phyloP scores from a whole-genome alignment of 2,113 vertebrate genomes.

The Pleuronectes platessa region DNA sequence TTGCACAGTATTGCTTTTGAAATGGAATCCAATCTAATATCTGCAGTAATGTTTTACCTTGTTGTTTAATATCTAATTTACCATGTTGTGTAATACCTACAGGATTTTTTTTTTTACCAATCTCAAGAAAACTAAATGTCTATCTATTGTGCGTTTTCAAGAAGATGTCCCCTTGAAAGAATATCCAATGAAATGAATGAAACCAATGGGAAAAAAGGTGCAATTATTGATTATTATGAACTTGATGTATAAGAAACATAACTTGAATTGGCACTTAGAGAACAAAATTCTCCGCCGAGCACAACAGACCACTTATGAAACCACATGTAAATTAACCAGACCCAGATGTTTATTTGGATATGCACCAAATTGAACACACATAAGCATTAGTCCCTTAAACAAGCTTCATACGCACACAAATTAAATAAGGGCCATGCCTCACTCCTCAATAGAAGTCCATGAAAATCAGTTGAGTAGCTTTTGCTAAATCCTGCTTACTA shows the following conservation, averaged over 20 bases:
- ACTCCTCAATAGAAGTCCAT: too few species aligned
- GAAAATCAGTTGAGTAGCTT: too few species aligned
- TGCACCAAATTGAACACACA: too few species aligned
- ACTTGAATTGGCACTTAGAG: background rate
- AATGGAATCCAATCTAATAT: slow-evolving; percentile 20
- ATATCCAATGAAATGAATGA: background rate
- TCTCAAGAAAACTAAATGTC: slow-evolving; percentile 4
- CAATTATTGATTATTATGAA: slow-evolving; percentile 10
- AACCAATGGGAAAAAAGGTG: background rate
- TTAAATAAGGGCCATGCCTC: too few species aligned
- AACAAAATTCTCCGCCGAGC: background rate
- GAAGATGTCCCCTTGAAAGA: background rate
- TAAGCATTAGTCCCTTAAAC: too few species aligned
- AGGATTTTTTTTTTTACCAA: background rate
- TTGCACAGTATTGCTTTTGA: slow-evolving; percentile 17
- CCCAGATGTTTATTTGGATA: too few species aligned
- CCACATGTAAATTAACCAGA: background rate
- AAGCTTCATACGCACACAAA: too few species aligned
- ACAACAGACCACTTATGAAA: background rate
- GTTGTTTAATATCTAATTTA: background rate
- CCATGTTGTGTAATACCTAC: background rate
- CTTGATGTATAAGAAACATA: slow-evolving; percentile 30
- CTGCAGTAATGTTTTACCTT: slow-evolving; percentile 8
- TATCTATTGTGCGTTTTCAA: background rate
- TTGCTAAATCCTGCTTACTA: too few species aligned